Conservation (phyloP, 2,113 vertebrate species). For the Falcunculus frontatus region DNA sequence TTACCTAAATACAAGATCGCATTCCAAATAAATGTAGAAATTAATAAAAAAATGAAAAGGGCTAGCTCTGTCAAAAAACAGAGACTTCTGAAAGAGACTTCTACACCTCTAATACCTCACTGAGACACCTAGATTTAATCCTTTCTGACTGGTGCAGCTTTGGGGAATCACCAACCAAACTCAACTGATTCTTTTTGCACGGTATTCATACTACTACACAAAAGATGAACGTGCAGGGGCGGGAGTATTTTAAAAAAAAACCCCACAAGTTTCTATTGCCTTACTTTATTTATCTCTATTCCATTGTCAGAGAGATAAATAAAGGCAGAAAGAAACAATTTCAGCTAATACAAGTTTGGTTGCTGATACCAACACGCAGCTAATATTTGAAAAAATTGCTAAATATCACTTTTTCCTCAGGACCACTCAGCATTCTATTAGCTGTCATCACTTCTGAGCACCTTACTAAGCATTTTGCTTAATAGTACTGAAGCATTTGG, state of each 20-base stretch:
- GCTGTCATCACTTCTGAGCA: background rate
- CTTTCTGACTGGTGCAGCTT: background rate
- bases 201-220: background rate
- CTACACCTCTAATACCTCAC: background rate
- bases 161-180: background rate
- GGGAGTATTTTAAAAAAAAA: background rate
- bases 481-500: background rate
- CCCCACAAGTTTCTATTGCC: background rate
- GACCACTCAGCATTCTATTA: background rate
- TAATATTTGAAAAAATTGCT: background rate
- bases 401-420: background rate
- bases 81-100: background rate
- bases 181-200: background rate
- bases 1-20: background rate
- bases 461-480: background rate
- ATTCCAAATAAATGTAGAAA: background rate
- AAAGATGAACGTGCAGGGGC: background rate
- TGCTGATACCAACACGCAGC: background rate
- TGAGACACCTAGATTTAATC: background rate
- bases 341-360: background rate
- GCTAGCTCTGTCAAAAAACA: rapidly evolving
- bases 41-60: background rate
- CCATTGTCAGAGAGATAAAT: background rate
- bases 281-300: background rate
- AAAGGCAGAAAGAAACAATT: background rate